Evolutionary conservation across 2,888 invertebrate species (phyloP), one percentile per base, ranked within the genome.

Genomic region (Calliphora vomitoria): DNA sequence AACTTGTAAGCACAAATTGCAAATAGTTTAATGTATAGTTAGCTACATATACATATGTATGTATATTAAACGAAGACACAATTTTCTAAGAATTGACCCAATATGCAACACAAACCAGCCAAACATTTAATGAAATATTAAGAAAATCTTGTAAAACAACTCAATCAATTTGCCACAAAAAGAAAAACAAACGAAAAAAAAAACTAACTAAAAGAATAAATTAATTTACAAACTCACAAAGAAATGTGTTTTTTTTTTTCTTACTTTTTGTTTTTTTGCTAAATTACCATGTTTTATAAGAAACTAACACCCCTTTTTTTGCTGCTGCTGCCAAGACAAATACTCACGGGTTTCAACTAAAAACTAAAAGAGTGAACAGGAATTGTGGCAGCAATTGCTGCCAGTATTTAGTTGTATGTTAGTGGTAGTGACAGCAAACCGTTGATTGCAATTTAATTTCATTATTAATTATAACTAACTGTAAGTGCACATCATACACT

Each of bases 361-460:
- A n/a, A 13, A 11, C n/a, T n/a, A 50, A 50, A n/a, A 20, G 20
- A 55, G 20, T 20, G 20, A 20, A 20, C 38, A 8, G 18, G 6
- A 20, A 10, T 13, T 11, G 44, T 13, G 44, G 11, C 38, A 62
- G 8, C n/a, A 35, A 8, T 55, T 10, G 15, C 18, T 58, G 25
- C 35, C 35, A 0, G 4, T 6, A 35, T 35, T 35, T 35, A 35
- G 35, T 35, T 35, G 35, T 6, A 35, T 6, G 6, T 6, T 35
- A 35, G 74, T 58, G 4, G 47, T 50, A 82, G 69, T 62, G 66
- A 74, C 69, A 76, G 82, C 69, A 82, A 78, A 78, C 71, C 71
- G 78, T 85, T 87, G 87, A 87, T 87, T 84, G 82, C 87, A 87
- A 87, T 87, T 82, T 87, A 87, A 87, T 87, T 87, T 87, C 81